Evolutionary conservation across 1,140 invertebrate species (phyloP), one percentile per base, ranked within the genome.

Genomic region (Papilio machaon): DNA sequence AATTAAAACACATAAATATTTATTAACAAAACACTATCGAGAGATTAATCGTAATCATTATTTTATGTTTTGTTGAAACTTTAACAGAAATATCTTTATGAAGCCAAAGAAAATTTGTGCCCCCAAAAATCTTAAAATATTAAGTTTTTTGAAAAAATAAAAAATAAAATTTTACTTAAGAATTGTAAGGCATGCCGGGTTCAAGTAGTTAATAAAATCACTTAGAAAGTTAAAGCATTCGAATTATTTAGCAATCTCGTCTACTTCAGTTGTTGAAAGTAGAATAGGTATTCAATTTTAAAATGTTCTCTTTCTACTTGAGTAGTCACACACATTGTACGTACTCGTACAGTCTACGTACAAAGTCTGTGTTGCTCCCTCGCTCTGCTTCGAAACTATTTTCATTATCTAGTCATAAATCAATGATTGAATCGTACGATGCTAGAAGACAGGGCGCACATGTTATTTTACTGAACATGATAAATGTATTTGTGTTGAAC

Each of bases 381-480:
- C 81, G 82, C 83, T 85, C 80, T 76, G 83, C 86, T 85, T 85
- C 85, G 86, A 89, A 94, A 93, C 91, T 93, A 93, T 93, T 94
- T 94, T 92, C 92, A 93, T 91, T 91, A 94, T 91, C 88, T 88
- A 88, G 83, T 87, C 89, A 92, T 93, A 93, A 94, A 93, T 94
- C 92, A 94, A 87, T 89, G 90, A 93, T 91, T 87, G 87, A 90
- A 92, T 91, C 86, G 85, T 86, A 87, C 84, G 85, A 88, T 90
- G 85, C 87, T 82, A 86, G 87, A 90, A 90, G 90, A 92, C 88
- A 86, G 86, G 83, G 83, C 87, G 88, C 90, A 90, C 83, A 89
- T 89, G 91, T 91, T 92, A 89, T 91, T 91, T 90, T 91, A 89
- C 82, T 83, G 83, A 88, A 88, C 85, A 88, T 91, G 90, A 92